Percentiles rank a stretch among this genome's conserved stretches.
Conservation (phyloP, 2,888 invertebrate species). For the Cantharis nigra region DNA sequence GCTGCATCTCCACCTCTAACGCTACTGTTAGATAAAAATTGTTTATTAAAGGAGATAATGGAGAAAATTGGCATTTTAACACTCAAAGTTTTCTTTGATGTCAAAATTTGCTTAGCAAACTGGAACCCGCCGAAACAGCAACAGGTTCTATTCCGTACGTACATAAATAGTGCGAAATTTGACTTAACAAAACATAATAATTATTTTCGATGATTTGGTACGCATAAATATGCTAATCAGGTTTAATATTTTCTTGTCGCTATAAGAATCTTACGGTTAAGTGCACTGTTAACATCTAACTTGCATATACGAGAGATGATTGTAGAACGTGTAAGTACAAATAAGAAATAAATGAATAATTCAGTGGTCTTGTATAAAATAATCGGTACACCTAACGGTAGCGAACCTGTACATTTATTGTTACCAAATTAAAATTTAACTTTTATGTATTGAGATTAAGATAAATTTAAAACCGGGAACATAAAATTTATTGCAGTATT, state of each 20-base stretch:
- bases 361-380: conserved; percentile 24
- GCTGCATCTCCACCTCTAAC: not conserved
- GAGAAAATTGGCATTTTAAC: not conserved
- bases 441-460: not conserved
- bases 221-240: not conserved
- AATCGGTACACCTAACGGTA: conserved; percentile 27
- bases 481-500: not conserved
- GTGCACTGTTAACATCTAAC: conserved; percentile 6
- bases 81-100: not conserved
- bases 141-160: not conserved
- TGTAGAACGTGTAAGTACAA: conserved; percentile 17
- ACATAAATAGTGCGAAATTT: not conserved
- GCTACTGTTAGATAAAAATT: not conserved
- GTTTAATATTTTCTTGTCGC: not conserved
- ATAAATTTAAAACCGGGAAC: not conserved
- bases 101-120: not conserved
- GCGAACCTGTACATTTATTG: conserved; percentile 7
- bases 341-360: conserved; percentile 23
- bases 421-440: not conserved
- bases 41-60: not conserved
- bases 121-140: not conserved
- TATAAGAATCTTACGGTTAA: not conserved
- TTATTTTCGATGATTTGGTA: not conserved
- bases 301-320: conserved; percentile 9
- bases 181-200: not conserved